Evolutionary conservation across 2,797 vertebrate species (phyloP).

Genomic region (Furcifer pardalis): DNA sequence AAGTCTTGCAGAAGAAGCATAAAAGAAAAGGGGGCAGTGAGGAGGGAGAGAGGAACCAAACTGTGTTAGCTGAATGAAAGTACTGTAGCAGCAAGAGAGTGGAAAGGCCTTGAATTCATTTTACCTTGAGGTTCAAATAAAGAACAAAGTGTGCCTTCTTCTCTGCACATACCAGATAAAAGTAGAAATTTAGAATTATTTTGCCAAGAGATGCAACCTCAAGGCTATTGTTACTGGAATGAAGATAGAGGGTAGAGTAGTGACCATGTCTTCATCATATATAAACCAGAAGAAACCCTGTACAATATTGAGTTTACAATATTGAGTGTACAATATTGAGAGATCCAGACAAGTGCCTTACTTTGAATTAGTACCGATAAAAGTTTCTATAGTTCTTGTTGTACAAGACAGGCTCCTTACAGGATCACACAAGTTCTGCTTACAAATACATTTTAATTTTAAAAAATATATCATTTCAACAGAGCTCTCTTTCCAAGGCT

Average conservation of each 20-base stretch:
- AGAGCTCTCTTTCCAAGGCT: no score
- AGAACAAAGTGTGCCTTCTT: not conserved
- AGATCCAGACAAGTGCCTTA: not conserved
- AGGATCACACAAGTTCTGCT: no score
- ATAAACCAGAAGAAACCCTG: not conserved
- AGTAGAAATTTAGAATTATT: not conserved
- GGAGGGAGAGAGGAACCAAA: not conserved
- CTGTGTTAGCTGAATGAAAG: not conserved
- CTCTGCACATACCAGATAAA: not conserved
- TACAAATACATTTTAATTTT: no score
- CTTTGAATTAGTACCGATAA: not conserved
- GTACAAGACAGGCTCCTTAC: no score
- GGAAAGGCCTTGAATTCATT: not conserved
- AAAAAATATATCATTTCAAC: no score
- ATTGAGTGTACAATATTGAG: not conserved
- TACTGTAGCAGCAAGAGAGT: not conserved
- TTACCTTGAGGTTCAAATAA: not conserved
- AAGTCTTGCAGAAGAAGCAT: not conserved
- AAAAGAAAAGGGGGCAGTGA: not conserved
- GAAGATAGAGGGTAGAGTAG: not conserved
- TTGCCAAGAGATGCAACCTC: not conserved
- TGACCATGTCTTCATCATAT: not conserved
- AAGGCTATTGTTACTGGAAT: not conserved
- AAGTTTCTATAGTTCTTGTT: no score
- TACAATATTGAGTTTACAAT: no score